Evolutionary conservation across 2,888 invertebrate species (phyloP), one percentile per base, ranked within the genome.

Genomic region (Tetrapedia diversipes): DNA sequence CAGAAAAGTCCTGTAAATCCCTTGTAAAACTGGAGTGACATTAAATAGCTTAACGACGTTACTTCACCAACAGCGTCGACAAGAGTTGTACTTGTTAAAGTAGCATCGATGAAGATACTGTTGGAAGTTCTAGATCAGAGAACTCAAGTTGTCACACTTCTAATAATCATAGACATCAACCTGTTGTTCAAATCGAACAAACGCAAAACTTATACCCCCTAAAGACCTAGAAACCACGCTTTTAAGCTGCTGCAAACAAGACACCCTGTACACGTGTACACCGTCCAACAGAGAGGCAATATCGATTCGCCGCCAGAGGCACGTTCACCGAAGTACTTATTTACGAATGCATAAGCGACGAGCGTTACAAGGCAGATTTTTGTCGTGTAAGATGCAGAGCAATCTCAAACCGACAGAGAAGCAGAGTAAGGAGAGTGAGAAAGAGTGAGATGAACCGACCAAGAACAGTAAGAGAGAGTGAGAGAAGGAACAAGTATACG

Each of bases 331-430:
- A 63, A 69, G 59, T 63, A 57, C 75, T 64, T 70, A 64, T 73
- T 64, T 75, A 82, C 70, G 79, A 82, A 82, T 79, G 76, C 66
- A 76, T 67, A 82, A 79, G 66, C 80, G 54, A 67, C 66, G 69
- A 75, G 77, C 74, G 64, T 80, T 80, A 68, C 82, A 51, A 49
- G 51, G 66, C 74, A 57, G 57, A 70, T 76, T 78, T 82, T 71
- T 69, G 68, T 59, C 73, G 56, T 60, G 45, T n/a, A 63, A 74
- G 74, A 63, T 61, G 70, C 65, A 54, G 60, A 68, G 60, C 63
- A 57, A 51, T 32, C 47, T 47, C 22, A 7, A 24, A 29, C n/a
- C n/a, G n/a, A n/a, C n/a, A n/a, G 10, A 14, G 32, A 29, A 32
- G 11, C 24, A 34, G 43, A 66, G 34, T 39, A 34, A 39, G 43